Base-by-base conservation (phyloP, 2,797 vertebrate species). In the Micropoecilia bifurca region DNA sequence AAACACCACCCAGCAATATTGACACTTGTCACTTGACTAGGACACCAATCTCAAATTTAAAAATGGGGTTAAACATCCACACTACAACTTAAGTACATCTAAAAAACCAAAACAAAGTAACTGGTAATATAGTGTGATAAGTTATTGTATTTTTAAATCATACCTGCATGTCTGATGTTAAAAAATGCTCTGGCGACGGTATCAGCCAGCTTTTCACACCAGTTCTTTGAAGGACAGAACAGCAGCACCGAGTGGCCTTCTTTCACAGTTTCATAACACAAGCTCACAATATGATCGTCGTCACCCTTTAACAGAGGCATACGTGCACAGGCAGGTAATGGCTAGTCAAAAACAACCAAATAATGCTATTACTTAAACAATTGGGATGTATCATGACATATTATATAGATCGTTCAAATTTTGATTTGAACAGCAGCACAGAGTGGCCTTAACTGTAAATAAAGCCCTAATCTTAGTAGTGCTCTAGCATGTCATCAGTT, bases 191-290 rank as follows among this genome's bases (percentile, higher is more conserved):
- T 96, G 73, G 97, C 98, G 79, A 99, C 96, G 83, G 93, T 95
- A 85, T 98, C 97, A 1, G 97, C 96, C 87, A 99, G 92, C 85
- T 99, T 99, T 94, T 99, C 99, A 94, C 99, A 99, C 99, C 99
- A 99, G 90, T 96, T 98, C 92, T 99, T 99, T 2, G 98, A 98
- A 0, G 98, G 98, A 85, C 99, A 99, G 93, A 99, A 99, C 53
- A 99, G 88, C 80, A 99, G 92, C 78, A 97, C 97, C 73, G 98
- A 97, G 91, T 97, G 97, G 75, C 97, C 97, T 25, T 95, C 96
- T 80, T 90, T 93, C 83, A 98, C 88, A 0, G 97, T 99, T 91
- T 99, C 98, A 71, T 98, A 99, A 89, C 98, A 99, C 88, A 99
- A 95, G 90, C 97, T 97, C 86, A 99, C 97, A 50, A 99, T 91